Percentiles rank a stretch among this genome's conserved stretches.
These are phyloP conservation scores for Balearica regulorum DNA, from an alignment of 2,797 vertebrate species.

Conservation along the genomic window DNA sequence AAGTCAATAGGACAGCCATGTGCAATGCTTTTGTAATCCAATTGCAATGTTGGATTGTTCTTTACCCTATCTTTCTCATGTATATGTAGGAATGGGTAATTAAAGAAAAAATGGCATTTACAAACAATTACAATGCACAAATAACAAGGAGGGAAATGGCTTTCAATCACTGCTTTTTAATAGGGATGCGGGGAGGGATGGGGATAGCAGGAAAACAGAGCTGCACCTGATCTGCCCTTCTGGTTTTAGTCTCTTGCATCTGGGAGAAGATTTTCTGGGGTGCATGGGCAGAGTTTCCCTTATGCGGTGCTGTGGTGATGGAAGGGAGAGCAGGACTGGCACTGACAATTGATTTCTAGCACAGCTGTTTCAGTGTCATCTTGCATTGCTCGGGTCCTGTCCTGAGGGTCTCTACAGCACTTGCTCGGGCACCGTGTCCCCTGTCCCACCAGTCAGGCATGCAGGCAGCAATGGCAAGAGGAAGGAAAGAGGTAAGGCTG, in stretches of 20 bases:
- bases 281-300: background rate
- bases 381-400: rapidly evolving
- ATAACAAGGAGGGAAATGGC: slow-evolving; percentile 2
- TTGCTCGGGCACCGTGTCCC: rapidly evolving
- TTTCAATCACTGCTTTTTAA: slow-evolving; percentile 22
- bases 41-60: slow-evolving; percentile 21
- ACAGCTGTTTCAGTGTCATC: background rate
- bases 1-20: slow-evolving; percentile 54
- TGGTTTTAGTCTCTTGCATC: background rate
- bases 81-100: slow-evolving; percentile 58
- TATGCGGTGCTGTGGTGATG: rapidly evolving
- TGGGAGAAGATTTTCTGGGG: background rate
- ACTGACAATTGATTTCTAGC: background rate
- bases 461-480: background rate
- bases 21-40: slow-evolving; percentile 56
- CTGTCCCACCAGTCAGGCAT: background rate
- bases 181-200: background rate
- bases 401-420: background rate
- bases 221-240: background rate
- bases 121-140: slow-evolving; percentile 10
- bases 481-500: background rate
- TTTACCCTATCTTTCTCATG: slow-evolving; percentile 41
- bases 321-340: background rate
- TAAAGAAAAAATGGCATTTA: slow-evolving; percentile 64
- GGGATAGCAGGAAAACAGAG: background rate